These are phyloP conservation scores for Hydractinia echinata DNA, from an alignment of 30 jellyfish, hydroid and myxozoan species.

Conservation along the genomic window DNA sequence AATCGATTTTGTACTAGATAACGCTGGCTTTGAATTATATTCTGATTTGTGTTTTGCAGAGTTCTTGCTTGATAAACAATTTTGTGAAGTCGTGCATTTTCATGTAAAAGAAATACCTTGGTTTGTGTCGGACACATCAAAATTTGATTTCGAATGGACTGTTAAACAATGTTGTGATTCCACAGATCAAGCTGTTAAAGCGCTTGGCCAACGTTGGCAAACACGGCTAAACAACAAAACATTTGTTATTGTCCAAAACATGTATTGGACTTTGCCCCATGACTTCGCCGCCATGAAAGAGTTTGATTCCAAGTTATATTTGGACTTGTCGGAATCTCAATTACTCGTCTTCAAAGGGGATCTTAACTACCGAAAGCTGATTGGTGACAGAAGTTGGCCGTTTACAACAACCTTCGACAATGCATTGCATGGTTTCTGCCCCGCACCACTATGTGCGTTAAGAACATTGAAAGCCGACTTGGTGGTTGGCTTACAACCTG, in stretches of 20 bases:
- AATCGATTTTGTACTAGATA: conserved; percentile 74
- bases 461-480: conserved; percentile 87
- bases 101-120: conserved; percentile 96
- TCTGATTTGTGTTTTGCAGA: conserved; percentile 94
- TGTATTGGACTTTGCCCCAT: conserved; percentile 77
- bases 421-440: conserved; percentile 80
- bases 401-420: conserved; percentile 56
- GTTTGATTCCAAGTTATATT: conserved; percentile 60
- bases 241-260: conserved; percentile 57
- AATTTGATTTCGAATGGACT: conserved; percentile 75
- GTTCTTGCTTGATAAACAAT: conserved; percentile 60
- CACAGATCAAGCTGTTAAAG: conserved; percentile 41
- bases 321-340: conserved; percentile 51
- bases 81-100: conserved; percentile 61
- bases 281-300: conserved; percentile 74
- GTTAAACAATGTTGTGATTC: conserved; percentile 70
- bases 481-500: conserved; percentile 77
- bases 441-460: conserved; percentile 88
- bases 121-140: conserved; percentile 91
- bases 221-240: conserved; percentile 60
- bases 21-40: conserved; percentile 91
- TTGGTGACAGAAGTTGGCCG: conserved; percentile 91
- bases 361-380: conserved; percentile 77
- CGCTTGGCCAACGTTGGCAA: conserved; percentile 74
- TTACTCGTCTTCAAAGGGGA: conserved; percentile 90